Conservation (phyloP, 1,140 invertebrate species). For the Ostrea denselamellosa region DNA sequence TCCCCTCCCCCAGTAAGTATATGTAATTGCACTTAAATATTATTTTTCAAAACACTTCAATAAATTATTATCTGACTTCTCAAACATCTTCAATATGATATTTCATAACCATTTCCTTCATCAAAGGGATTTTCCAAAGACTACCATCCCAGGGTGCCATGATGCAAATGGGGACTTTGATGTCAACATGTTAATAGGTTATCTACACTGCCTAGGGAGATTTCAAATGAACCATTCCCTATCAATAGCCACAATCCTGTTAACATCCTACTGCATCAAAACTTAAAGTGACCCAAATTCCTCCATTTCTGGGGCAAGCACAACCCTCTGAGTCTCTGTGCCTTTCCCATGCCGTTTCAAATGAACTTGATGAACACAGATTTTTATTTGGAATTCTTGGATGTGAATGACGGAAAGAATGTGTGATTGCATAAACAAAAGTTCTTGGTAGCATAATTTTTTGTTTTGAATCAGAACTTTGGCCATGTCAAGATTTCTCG, state of each 20-base stretch:
- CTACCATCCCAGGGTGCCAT: neutral
- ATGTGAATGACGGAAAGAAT: neutral
- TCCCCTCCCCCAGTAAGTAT: neutral
- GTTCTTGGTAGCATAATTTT: neutral
- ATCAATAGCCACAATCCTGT: neutral
- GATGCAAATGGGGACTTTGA: slow-evolving; percentile 15
- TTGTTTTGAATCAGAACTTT: neutral
- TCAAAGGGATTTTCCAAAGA: slow-evolving; percentile 26
- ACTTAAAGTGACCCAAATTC: neutral
- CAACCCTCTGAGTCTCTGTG: neutral
- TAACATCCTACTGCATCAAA: neutral
- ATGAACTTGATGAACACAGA: neutral
- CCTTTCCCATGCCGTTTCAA: neutral
- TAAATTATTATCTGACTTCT: neutral
- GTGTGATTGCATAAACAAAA: neutral
- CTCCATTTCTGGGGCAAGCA: slow-evolving; percentile 2
- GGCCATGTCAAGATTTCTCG: neutral
- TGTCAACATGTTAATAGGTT: neutral
- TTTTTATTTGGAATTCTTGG: neutral
- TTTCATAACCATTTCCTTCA: neutral
- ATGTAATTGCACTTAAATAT: neutral
- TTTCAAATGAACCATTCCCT: slow-evolving; percentile 5
- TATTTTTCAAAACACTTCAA: neutral
- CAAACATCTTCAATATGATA: neutral
- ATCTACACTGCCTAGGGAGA: neutral